A percentile compares a stretch with the other conserved stretches of the same genome.
These are phyloP conservation scores for Drosophila melanosoma DNA, from an alignment of 2,888 invertebrate genomes.

Conservation along the genomic window DNA sequence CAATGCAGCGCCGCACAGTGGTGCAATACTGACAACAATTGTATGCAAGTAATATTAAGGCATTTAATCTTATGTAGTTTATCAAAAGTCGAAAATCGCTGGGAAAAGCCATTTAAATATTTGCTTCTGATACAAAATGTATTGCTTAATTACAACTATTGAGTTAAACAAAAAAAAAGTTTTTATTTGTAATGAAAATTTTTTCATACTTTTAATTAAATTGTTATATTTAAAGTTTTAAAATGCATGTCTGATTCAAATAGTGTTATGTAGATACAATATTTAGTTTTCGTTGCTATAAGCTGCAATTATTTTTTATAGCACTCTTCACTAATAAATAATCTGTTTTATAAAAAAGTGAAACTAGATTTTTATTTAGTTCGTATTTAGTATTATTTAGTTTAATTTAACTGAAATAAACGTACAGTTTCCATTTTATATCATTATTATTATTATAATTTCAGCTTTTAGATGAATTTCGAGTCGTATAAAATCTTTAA, in stretches of 20 bases:
- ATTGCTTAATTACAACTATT: no score
- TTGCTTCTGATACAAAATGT: no score
- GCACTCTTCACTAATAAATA: no score
- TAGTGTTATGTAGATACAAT: not conserved
- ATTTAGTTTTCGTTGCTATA: not conserved
- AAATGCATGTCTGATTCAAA: not conserved
- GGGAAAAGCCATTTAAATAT: no score
- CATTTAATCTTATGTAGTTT: not conserved
- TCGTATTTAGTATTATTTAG: not conserved
- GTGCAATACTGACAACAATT: not conserved
- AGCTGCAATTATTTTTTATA: no score
- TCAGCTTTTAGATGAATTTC: not conserved
- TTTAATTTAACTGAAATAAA: no score
- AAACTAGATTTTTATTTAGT: not conserved
- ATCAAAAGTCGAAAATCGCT: no score
- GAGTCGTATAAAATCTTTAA: not conserved
- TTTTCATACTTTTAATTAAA: no score
- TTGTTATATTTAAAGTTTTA: no score
- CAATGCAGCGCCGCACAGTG: slow-evolving; percentile 44
- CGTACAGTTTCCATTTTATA: not conserved
- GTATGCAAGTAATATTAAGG: not conserved
- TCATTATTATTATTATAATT: not conserved
- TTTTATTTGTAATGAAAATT: no score
- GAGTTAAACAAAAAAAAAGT: no score
- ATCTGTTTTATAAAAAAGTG: not conserved